Percentiles rank a stretch among this genome's conserved stretches.
These are phyloP conservation scores for Chlorodrepanis virens DNA, from an alignment of 2,113 vertebrate genomes.

Conservation along the genomic window DNA sequence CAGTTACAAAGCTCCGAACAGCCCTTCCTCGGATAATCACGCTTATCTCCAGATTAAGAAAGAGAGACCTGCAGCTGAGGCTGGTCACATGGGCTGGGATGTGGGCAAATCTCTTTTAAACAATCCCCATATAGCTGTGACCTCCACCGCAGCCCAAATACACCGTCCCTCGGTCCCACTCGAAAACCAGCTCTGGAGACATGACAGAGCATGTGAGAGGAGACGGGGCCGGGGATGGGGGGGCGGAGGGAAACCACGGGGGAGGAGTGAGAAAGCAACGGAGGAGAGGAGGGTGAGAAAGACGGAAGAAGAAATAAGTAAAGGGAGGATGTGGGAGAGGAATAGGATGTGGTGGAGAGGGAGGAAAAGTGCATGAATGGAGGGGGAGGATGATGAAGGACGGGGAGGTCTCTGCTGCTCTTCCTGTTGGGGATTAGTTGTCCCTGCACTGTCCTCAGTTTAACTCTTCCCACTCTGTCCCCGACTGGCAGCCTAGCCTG, in stretches of 20 bases:
- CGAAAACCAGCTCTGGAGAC: slow-evolving; percentile 22
- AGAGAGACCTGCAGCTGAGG: slow-evolving; percentile 83
- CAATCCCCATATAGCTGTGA: slow-evolving; percentile 67
- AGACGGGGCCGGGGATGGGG: neutral
- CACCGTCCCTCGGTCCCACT: slow-evolving; percentile 19
- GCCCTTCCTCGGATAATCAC: slow-evolving; percentile 84
- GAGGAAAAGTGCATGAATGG: neutral
- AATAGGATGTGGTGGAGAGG: neutral
- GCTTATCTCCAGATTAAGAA: slow-evolving; percentile 92
- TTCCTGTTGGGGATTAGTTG: slow-evolving; percentile 37
- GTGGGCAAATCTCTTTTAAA: slow-evolving; percentile 72
- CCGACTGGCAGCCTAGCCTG: neutral
- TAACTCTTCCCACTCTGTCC: slow-evolving; percentile 44
- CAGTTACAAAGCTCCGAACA: slow-evolving; percentile 87
- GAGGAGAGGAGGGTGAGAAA: neutral
- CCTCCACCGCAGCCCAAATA: slow-evolving; percentile 60
- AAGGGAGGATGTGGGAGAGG: neutral
- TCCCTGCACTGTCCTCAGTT: slow-evolving; percentile 42
- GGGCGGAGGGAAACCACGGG: neutral
- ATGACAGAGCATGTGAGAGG: neutral
- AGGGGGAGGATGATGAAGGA: neutral
- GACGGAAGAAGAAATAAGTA: neutral
- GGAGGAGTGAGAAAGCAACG: neutral
- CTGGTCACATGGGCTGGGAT: slow-evolving; percentile 73
- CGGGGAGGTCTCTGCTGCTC: slow-evolving; percentile 1